Evolutionary conservation across 2,888 invertebrate species (phyloP).

Genomic region (Bombyx huttoni): DNA sequence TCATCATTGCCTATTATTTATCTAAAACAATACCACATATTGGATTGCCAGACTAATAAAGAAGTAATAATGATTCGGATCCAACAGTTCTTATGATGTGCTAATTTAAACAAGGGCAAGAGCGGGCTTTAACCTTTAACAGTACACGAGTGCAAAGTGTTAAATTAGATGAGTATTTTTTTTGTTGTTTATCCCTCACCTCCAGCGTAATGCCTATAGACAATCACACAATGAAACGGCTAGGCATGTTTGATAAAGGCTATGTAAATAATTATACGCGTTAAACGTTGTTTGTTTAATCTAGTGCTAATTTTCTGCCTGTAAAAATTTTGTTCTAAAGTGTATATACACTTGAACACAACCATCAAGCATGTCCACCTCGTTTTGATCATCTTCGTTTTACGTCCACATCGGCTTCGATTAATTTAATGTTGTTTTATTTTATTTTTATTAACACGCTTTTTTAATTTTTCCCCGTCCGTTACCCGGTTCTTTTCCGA

Average conservation of each 20-base stretch:
- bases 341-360: conserved; percentile 10
- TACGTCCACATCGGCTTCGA: conserved; percentile 38
- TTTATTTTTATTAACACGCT: conserved; percentile 73
- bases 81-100: conserved; percentile 13
- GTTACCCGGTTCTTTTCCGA: conserved; percentile 48
- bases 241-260: conserved; percentile 60
- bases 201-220: conserved; percentile 22
- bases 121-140: conserved; percentile 42
- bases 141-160: conserved; percentile 21
- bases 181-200: conserved; percentile 31
- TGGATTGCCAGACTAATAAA: not conserved
- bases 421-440: conserved; percentile 35
- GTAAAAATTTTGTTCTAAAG: conserved; percentile 12
- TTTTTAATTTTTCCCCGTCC: conserved; percentile 64
- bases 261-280: conserved; percentile 22
- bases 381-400: conserved; percentile 18
- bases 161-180: conserved; percentile 21
- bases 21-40: too few relatives aligned
- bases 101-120: conserved; percentile 26
- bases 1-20: too few relatives aligned
- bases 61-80: not conserved
- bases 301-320: conserved; percentile 21
- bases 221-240: conserved; percentile 19
- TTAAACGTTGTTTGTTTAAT: conserved; percentile 8
- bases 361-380: conserved; percentile 47